Percentiles rank a stretch among this genome's conserved stretches.
These are phyloP conservation scores for Hydropotes inermis DNA, from an alignment of 2,113 vertebrate genomes.

Conservation along the genomic window DNA sequence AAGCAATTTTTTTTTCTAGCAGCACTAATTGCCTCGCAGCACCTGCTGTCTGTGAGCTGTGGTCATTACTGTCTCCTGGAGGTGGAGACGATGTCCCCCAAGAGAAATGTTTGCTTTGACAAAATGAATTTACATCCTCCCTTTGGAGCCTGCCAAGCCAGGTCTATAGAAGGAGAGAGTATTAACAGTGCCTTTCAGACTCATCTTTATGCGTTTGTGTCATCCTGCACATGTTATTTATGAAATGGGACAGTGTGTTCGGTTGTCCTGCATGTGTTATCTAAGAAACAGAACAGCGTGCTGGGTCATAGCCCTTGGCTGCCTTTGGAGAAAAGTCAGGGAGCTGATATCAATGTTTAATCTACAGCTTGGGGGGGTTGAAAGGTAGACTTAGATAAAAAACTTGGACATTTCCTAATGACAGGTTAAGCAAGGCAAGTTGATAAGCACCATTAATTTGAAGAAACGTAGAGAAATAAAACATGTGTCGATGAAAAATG, in stretches of 20 bases:
- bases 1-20: constrained; percentile 42
- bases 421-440: background rate
- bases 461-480: background rate
- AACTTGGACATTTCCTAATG: background rate
- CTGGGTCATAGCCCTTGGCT: background rate
- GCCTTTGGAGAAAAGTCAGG: background rate
- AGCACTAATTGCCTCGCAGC: constrained; percentile 66
- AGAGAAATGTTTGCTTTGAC: constrained; percentile 52
- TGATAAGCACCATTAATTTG: background rate
- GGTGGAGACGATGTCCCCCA: constrained; percentile 32
- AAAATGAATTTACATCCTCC: constrained; percentile 49
- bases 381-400: background rate
- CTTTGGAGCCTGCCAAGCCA: background rate
- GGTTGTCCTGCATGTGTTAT: background rate
- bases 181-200: background rate
- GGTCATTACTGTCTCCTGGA: constrained; percentile 56
- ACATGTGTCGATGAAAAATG: background rate
- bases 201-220: accelerated
- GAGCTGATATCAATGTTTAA: background rate
- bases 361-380: background rate
- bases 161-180: background rate
- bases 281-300: background rate
- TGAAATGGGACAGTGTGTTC: background rate
- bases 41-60: background rate
- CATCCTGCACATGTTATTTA: background rate